A percentile compares a stretch with the other conserved stretches of the same genome.
phyloP scores from a whole-genome alignment of 2,797 vertebrate genomes.

The Orestias chungarensis region DNA sequence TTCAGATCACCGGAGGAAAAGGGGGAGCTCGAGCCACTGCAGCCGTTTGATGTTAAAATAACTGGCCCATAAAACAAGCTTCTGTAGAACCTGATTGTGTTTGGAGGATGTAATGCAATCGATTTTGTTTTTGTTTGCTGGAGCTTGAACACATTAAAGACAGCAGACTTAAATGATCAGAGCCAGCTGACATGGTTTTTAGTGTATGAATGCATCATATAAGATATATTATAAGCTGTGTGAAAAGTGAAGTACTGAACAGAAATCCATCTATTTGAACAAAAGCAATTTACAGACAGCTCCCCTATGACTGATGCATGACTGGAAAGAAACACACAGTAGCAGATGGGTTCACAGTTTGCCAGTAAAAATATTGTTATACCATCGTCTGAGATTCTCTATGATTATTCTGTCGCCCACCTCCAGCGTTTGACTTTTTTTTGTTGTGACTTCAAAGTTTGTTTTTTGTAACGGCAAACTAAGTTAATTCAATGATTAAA shows the following conservation, averaged over 20 bases:
- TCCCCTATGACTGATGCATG: not conserved
- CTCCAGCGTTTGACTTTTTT: too few species aligned
- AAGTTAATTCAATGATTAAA: too few species aligned
- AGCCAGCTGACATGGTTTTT: not conserved
- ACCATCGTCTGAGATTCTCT: not conserved
- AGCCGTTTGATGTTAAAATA: not conserved
- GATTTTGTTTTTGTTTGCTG: not conserved
- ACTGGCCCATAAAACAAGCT: not conserved
- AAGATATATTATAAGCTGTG: not conserved
- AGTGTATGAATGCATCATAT: not conserved
- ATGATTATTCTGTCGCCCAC: too few species aligned
- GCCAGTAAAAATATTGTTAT: not conserved
- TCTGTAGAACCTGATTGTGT: not conserved
- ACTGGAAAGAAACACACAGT: not conserved
- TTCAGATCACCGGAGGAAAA: too few species aligned
- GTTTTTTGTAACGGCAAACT: not conserved
- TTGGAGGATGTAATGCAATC: not conserved
- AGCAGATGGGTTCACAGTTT: not conserved
- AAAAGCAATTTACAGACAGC: not conserved
- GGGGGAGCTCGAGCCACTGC: not conserved
- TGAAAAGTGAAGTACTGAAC: not conserved
- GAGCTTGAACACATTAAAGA: not conserved
- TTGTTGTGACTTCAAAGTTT: too few species aligned
- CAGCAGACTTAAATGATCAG: not conserved
- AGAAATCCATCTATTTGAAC: not conserved